phyloP scores from a whole-genome alignment of 1,140 invertebrate species.

The Diabrotica virgifera region DNA sequence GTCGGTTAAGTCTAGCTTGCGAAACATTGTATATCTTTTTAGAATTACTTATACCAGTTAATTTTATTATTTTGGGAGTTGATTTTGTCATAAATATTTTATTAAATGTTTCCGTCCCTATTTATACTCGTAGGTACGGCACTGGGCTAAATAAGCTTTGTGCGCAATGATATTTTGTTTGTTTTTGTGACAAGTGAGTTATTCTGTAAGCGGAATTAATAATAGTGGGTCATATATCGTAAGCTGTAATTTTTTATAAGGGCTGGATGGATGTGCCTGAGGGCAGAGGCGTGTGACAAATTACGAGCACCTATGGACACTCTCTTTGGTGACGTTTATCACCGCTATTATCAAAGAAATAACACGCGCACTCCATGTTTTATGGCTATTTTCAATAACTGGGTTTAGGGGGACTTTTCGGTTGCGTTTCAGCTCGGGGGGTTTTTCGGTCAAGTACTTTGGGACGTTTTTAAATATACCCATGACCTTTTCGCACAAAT shows the following conservation, averaged over 20 bases:
- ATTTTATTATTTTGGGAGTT: too few relatives aligned
- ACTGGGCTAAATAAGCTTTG: too few relatives aligned
- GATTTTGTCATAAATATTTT: too few relatives aligned
- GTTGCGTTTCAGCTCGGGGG: neutral
- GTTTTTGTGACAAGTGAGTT: conserved; percentile 2
- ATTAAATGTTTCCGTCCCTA: too few relatives aligned
- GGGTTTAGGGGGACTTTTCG: neutral
- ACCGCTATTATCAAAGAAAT: conserved; percentile 2
- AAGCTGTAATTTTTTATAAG: conserved; percentile 3
- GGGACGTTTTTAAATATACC: too few relatives aligned
- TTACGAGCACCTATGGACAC: neutral
- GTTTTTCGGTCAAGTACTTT: neutral
- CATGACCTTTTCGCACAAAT: too few relatives aligned
- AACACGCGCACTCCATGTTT: neutral
- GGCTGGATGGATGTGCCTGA: neutral
- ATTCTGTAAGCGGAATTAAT: conserved; percentile 2
- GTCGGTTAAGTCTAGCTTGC: too few relatives aligned
- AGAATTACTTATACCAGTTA: too few relatives aligned
- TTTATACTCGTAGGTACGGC: too few relatives aligned
- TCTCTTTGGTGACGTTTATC: conserved; percentile 1
- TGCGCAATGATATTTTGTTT: neutral
- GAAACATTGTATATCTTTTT: too few relatives aligned
- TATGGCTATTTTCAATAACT: neutral
- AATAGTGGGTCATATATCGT: neutral
- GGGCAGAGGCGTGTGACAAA: neutral